Evolutionary conservation across 2,113 vertebrate species (phyloP).

Genomic region (Pygoscelis adeliae): DNA sequence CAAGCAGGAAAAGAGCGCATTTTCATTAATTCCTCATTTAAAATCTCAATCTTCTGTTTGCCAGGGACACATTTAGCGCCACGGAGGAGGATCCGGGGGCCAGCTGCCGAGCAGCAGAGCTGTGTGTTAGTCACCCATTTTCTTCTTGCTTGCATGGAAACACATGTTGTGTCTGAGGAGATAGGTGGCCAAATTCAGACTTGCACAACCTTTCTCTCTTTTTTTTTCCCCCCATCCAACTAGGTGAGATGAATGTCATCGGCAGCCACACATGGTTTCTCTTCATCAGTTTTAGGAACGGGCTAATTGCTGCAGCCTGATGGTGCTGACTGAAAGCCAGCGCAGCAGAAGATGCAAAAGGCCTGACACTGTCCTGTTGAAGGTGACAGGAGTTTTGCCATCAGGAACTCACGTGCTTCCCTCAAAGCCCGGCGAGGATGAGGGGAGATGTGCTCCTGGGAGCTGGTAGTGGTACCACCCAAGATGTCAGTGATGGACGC

Average conservation of each 20-base stretch:
- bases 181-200: not conserved
- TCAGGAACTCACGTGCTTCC: rapidly evolving
- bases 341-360: not conserved
- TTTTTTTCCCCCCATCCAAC: rapidly evolving
- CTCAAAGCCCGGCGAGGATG: not conserved
- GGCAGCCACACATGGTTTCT: not conserved
- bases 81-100: not conserved
- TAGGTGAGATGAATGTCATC: not conserved
- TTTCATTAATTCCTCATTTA: constrained; percentile 48
- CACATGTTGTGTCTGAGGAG: not conserved
- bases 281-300: rapidly evolving
- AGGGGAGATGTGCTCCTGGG: not conserved
- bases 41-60: constrained; percentile 23
- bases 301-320: not conserved
- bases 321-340: not conserved
- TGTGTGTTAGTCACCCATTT: not conserved
- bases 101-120: not conserved
- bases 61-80: not conserved
- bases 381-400: not conserved
- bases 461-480: not conserved
- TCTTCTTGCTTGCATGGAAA: not conserved
- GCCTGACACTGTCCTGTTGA: not conserved
- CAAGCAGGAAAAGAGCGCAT: not conserved
- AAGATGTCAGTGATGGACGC: too few relatives aligned
- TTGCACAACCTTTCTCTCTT: not conserved